These are phyloP conservation scores for Arctopsyche grandis DNA, from an alignment of 1,140 invertebrate genomes.

Conservation along the genomic window DNA sequence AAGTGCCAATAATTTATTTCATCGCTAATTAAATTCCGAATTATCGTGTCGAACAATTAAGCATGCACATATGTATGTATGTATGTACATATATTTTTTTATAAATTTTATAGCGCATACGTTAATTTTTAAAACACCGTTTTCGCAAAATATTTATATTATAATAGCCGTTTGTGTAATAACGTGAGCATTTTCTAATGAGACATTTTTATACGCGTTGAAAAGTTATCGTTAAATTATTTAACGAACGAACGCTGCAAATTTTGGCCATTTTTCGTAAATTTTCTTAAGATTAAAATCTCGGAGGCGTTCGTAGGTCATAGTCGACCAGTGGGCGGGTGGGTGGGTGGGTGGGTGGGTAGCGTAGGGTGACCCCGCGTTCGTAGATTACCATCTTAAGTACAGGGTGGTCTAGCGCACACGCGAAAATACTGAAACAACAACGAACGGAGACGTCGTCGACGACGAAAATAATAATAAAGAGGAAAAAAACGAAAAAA, in stretches of 20 bases:
- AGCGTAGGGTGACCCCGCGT: neutral
- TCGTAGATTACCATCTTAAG: slow-evolving; percentile 14
- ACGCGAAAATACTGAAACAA: neutral
- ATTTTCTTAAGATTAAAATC: slow-evolving; percentile 10
- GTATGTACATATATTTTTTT: no score
- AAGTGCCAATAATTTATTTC: no score
- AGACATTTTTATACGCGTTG: neutral
- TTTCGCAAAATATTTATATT: no score
- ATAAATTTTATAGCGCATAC: no score
- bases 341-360: no score
- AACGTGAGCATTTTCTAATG: neutral
- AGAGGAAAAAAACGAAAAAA: neutral
- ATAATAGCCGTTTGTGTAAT: no score
- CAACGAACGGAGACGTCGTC: neutral
- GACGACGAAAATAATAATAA: neutral
- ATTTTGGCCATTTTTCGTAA: slow-evolving; percentile 1
- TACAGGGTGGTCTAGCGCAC: slow-evolving; percentile 1
- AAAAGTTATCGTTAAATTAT: slow-evolving; percentile 5
- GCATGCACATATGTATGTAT: no score
- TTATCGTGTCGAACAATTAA: no score
- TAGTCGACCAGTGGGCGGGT: neutral
- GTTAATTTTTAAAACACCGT: no score
- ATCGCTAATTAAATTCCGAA: no score
- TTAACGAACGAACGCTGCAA: slow-evolving; percentile 14
- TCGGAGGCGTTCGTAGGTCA: neutral